phyloP scores from a whole-genome alignment of 92 coral and sea anemone genomes.

The Actinernus sp. region DNA sequence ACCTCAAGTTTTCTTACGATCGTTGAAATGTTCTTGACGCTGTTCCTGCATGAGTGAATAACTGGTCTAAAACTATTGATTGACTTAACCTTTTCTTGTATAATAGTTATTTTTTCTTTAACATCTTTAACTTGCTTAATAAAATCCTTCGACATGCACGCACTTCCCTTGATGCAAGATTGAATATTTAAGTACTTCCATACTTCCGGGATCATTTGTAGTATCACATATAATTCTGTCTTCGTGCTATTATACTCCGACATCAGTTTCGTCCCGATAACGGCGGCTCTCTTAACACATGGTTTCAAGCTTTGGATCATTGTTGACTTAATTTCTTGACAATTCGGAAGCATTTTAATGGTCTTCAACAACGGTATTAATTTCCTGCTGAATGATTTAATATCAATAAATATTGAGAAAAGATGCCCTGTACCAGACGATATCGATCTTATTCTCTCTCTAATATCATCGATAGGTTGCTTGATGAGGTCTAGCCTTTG shows the following conservation, averaged over 20 bases:
- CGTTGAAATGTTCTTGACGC: slow-evolving; percentile 17
- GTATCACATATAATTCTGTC: slow-evolving; percentile 40
- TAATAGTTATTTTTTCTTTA: slow-evolving; percentile 8
- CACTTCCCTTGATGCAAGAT: slow-evolving; percentile 69
- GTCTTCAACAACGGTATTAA: slow-evolving; percentile 63
- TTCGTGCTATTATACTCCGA: slow-evolving; percentile 59
- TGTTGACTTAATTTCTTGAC: slow-evolving; percentile 38
- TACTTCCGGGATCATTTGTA: slow-evolving; percentile 57
- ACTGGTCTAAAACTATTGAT: slow-evolving; percentile 10
- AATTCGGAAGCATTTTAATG: slow-evolving; percentile 64
- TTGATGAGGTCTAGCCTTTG: slow-evolving; percentile 40
- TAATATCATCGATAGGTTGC: slow-evolving; percentile 48
- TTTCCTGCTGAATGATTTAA: slow-evolving; percentile 65
- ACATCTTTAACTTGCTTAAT: slow-evolving; percentile 69
- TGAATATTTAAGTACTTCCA: slow-evolving; percentile 73
- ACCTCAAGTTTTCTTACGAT: slow-evolving; percentile 7
- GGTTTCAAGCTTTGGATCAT: slow-evolving; percentile 47
- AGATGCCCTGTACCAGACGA: slow-evolving; percentile 29
- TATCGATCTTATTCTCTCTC: slow-evolving; percentile 23
- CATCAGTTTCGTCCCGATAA: slow-evolving; percentile 54
- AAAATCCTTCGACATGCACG: slow-evolving; percentile 73
- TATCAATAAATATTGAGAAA: slow-evolving; percentile 39
- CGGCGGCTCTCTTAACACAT: slow-evolving; percentile 61
- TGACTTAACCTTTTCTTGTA: slow-evolving; percentile 52
- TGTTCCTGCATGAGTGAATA: slow-evolving; percentile 25